Base-by-base conservation (phyloP, 2,888 invertebrate genomes). In the Drosophila emarginata region DNA sequence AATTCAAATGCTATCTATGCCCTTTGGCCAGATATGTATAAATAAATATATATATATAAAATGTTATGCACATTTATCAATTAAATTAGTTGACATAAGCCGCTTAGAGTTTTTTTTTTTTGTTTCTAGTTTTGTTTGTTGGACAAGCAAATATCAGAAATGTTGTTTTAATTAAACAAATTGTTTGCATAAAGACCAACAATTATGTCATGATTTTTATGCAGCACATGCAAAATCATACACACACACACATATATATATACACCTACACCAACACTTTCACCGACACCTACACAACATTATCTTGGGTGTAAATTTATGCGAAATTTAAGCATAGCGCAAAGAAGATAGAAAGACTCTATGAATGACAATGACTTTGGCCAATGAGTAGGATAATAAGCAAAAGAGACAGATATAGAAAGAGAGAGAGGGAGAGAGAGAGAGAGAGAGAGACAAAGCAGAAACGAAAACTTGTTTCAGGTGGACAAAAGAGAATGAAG, bases 31-130 rank as follows among this genome's bases (percentile, higher is more conserved):
- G 23, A 5, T 23, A 39, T n/a, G 5, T 36, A 11, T 45, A 15
- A 11, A 11, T 45, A 15, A 3, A n/a, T 40, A 18, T 18, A 45
- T 21, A 45, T 11, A 50, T 45, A 15, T 15, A 11, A 28, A 32
- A 18, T 56, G 18, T 52, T 72, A 72, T 82, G 64, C 50, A 37
- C 66, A 66, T 73, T 80, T 67, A 51, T 54, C 68, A 78, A 80
- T 76, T 80, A 74, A 76, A 70, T 81, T 67, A 56, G 78, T 67
- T 77, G 71, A 57, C 71, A 78, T 76, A 80, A 83, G 87, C 80
- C 63, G 80, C 73, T 83, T 78, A 68, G 18, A 45, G 18, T 2
- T 11, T 45, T 11, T 21, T 58, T 57, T 59, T 57, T 56, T 56
- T 60, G 21, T 28, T 32, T 28, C 50, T 9, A 3, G 54, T 9